Conservation (phyloP, 2,113 vertebrate species). For the Myiopsitta monachus region DNA sequence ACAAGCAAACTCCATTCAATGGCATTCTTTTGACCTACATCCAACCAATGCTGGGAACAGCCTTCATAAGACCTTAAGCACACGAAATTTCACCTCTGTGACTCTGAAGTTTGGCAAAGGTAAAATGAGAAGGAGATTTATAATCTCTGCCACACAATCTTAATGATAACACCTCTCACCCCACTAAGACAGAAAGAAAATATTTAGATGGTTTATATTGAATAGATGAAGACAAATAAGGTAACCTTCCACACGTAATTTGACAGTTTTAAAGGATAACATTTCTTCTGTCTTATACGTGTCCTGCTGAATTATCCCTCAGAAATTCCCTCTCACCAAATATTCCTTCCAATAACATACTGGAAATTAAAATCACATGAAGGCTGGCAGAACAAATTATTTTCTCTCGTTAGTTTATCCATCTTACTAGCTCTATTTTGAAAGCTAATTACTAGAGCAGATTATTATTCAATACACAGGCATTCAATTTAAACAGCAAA, state of each 20-base stretch:
- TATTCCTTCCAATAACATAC: not conserved
- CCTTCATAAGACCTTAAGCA: not conserved
- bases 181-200: not conserved
- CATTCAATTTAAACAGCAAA: not conserved
- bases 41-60: not conserved
- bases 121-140: not conserved
- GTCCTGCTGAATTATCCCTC: not conserved
- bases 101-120: not conserved
- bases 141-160: not conserved
- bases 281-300: not conserved
- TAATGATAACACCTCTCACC: not conserved
- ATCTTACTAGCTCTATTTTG: slow-evolving; percentile 17
- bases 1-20: not conserved
- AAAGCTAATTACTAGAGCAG: slow-evolving; percentile 8
- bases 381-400: not conserved
- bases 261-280: not conserved
- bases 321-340: not conserved
- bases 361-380: slow-evolving; percentile 7
- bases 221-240: not conserved
- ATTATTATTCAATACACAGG: slow-evolving; percentile 12
- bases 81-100: not conserved
- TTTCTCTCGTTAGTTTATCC: slow-evolving; percentile 18
- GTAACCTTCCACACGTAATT: not conserved
- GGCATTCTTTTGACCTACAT: not conserved
- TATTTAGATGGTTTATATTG: not conserved